Percentiles rank a stretch among this genome's conserved stretches.
Evolutionary conservation across 1,140 invertebrate species (phyloP).

Genomic region (Phocides pigmalion): DNA sequence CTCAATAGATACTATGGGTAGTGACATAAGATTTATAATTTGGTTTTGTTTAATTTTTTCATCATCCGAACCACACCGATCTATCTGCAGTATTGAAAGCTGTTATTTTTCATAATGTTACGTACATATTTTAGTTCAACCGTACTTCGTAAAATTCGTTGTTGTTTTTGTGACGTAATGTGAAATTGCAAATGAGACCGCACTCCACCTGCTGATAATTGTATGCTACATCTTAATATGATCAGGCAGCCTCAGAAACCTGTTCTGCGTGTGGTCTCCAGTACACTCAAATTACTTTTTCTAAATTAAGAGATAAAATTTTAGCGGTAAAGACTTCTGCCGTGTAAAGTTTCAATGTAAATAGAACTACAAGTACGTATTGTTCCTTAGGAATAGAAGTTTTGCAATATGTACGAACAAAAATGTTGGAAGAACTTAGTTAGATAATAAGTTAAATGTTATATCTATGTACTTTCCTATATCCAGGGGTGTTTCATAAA

Average conservation of each 20-base stretch:
- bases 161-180: neutral
- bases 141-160: neutral
- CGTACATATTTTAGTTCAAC: neutral
- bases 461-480: too few relatives aligned
- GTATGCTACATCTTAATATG: neutral
- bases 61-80: conserved; percentile 15
- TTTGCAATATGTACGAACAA: too few relatives aligned
- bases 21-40: neutral
- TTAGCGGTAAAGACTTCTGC: neutral
- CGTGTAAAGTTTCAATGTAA: too few relatives aligned
- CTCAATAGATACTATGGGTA: neutral
- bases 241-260: neutral
- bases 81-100: neutral
- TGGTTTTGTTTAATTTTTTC: conserved; percentile 20
- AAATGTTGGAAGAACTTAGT: too few relatives aligned
- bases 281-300: neutral
- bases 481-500: too few relatives aligned
- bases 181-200: neutral
- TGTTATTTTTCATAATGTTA: conserved; percentile 18
- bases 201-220: neutral
- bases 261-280: neutral
- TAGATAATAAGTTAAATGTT: too few relatives aligned
- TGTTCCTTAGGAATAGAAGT: too few relatives aligned
- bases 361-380: too few relatives aligned
- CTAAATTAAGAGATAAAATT: neutral